Percentiles rank a stretch among this genome's conserved stretches.
Evolutionary conservation across 1,140 invertebrate species (phyloP).

Genomic region (Dreissena polymorpha): DNA sequence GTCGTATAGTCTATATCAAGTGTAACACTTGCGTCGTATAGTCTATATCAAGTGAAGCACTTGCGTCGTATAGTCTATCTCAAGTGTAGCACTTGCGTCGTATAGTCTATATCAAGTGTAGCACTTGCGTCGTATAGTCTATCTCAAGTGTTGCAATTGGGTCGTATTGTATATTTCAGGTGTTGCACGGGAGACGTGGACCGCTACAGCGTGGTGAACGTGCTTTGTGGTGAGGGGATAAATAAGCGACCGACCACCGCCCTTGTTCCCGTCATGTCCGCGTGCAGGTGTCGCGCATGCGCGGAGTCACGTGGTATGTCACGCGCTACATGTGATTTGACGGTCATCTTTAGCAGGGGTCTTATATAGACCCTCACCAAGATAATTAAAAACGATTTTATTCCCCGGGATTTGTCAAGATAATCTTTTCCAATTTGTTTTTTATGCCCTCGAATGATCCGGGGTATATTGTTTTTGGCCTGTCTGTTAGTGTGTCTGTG

Average conservation of each 20-base stretch:
- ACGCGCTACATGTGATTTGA: too few species aligned
- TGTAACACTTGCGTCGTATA: background rate
- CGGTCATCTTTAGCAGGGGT: too few species aligned
- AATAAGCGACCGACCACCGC: constrained; percentile 14
- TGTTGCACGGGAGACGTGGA: constrained; percentile 40
- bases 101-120: background rate
- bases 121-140: background rate
- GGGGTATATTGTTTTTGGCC: too few species aligned
- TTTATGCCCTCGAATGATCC: too few species aligned
- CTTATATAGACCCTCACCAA: too few species aligned
- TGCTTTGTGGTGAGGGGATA: constrained; percentile 22
- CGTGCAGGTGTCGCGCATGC: constrained; percentile 35
- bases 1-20: background rate
- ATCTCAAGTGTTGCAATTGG: background rate
- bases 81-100: background rate
- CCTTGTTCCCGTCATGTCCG: constrained; percentile 12
- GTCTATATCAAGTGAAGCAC: too few species aligned
- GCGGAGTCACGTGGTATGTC: background rate
- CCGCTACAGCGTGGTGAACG: constrained; percentile 23
- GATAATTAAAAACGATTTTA: too few species aligned
- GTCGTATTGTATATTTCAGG: background rate
- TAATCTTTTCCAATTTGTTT: too few species aligned
- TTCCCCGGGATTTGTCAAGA: too few species aligned
- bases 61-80: background rate
- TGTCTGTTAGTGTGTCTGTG: too few species aligned